Evolutionary conservation across 2,888 invertebrate genomes (phyloP), one percentile per base, ranked within the genome.

Genomic region (Pharmacophagus antenor): DNA sequence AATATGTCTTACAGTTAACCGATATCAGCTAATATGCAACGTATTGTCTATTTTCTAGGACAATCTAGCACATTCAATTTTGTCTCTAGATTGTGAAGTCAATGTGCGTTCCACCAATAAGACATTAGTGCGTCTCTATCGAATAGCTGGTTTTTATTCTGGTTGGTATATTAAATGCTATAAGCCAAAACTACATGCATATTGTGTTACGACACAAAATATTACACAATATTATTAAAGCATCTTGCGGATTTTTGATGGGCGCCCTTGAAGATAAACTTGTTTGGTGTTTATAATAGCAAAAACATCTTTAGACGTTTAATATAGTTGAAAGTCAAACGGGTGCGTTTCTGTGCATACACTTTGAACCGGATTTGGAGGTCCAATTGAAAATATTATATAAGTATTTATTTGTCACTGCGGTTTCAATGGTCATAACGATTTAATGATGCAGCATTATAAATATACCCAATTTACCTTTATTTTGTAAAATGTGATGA

Each of bases 1-100:
- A 82, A 77, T 70, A 31, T 37, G 31, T 31, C 52, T 56, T 51
- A 25, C 61, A 47, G 61, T 46, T 52, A 37, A 18, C 50, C 47
- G 25, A 61, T 56, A 61, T 47, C 47, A 58, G 42, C 37, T 60
- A 56, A 56, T 56, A 51, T 56, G 52, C 61, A 56, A 25, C 18
- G 56, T 23, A 61, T 61, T 61, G 56, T 61, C 55, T 47, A 48
- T 56, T 47, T 51, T 60, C 47, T 51, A 56, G 56, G 41, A 56
- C 55, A 50, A 25, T 18, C n/a, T 10, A n/a, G 20, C 17, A 50
- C 44, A 3, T 47, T 50, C 23, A 50, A 50, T 56, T 52, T 58
- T 37, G 47, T 51, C 31, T 46, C n/a, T 56, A 25, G 23, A 52
- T 37, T 47, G 47, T 15, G 37, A 22, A 47, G 18, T 27, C 42